These are phyloP conservation scores for Rotaria sp. DNA, from an alignment of 2,888 invertebrate species.

Conservation along the genomic window DNA sequence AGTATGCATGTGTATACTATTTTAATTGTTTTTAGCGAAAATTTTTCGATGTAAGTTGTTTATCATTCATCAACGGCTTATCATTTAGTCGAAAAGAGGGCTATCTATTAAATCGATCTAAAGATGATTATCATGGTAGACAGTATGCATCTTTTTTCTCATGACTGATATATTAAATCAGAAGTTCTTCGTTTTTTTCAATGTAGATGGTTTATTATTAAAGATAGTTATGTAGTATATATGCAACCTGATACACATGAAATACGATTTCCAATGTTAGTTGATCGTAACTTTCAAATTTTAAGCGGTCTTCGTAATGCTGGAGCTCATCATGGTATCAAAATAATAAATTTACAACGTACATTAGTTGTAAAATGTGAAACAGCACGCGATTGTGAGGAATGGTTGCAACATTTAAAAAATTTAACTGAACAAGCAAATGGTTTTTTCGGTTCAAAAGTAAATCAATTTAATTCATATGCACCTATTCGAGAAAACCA, in stretches of 20 bases:
- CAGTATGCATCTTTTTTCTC: background rate
- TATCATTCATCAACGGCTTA: constrained; percentile 32
- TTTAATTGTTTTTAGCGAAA: background rate
- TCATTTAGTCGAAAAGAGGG: constrained; percentile 29
- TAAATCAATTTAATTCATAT: constrained; percentile 27
- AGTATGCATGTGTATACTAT: too few species aligned
- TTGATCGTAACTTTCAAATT: constrained; percentile 33
- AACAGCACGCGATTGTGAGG: constrained; percentile 12
- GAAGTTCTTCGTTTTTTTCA: background rate
- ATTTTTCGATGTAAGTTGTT: constrained; percentile 31
- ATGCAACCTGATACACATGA: background rate
- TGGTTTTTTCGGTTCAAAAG: background rate
- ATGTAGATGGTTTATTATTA: constrained; percentile 32
- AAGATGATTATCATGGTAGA: background rate
- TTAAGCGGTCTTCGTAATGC: background rate
- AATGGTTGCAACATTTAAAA: constrained; percentile 16
- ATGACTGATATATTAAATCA: background rate
- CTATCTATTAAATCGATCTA: constrained; percentile 28
- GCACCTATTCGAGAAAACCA: constrained; percentile 31
- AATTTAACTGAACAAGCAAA: background rate
- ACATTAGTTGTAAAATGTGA: constrained; percentile 32
- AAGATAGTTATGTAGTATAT: constrained; percentile 36
- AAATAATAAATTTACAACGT: constrained; percentile 33
- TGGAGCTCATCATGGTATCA: constrained; percentile 23
- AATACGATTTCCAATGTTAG: constrained; percentile 35